Evolutionary conservation across 2,113 vertebrate species (phyloP), one percentile per base, ranked within the genome.

Genomic region (Cacatua alba): DNA sequence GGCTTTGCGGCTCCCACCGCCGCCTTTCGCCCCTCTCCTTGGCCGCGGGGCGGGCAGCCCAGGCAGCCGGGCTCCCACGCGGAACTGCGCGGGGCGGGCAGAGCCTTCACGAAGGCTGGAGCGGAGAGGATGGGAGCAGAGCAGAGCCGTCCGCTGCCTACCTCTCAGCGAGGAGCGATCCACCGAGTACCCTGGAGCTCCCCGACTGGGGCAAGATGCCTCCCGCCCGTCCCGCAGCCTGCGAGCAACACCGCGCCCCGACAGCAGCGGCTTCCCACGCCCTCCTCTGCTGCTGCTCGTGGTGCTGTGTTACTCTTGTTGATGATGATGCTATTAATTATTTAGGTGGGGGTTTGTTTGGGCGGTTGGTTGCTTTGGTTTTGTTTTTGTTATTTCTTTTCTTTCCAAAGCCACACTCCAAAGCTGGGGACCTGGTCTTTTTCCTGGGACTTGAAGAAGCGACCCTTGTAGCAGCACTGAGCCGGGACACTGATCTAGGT

Each of bases 161-260:
- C 20, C 9, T 6, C 49, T 13, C 43, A 2, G 24, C 4, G 5
- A 7, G 65, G 49, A 3, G 21, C 11, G 11, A 1, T 14, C 18
- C 4, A 20, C 19, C 1, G 16, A 4, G 11, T 2, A 2, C 6
- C 13, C 26, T 3, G 1, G 18, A 4, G 59, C 28, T 28, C 49
- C 11, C 8, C 4, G 26, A 9, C n/a, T 31, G 9, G 3, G 16
- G 14, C 2, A 13, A 11, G 19, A 16, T 1, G 28, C 4, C 18
- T 9, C 12, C 21, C 35, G 12, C 9, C 43, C 21, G 3, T 31
- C 10, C 29, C 25, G 8, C 68, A 35, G 37, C 35, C 68, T 39
- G 17, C 4, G 7, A 17, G 82, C 3, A 1, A 5, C 59, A 7
- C 13, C 21, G 15, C 15, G 18, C 17, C 53, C 68, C 29, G 23